Conservation (phyloP, 53 echinoderm and acorn worm species). For the Patiria pectinifera region DNA sequence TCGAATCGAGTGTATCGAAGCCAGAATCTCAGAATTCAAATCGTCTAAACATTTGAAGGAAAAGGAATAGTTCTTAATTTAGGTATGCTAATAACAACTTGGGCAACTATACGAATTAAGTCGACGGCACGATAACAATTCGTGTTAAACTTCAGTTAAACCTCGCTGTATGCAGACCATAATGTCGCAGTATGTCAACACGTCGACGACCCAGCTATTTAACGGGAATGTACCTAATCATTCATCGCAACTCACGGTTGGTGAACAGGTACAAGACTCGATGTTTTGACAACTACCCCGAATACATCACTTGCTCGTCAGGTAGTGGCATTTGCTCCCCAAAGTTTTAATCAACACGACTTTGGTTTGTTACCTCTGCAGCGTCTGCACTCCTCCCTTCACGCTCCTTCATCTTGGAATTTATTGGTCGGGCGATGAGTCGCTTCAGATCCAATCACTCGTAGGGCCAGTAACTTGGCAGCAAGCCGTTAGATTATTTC, state of each 20-base stretch:
- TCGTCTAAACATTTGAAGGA: too few relatives aligned
- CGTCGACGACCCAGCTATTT: neutral
- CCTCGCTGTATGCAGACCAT: neutral
- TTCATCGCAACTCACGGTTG: neutral
- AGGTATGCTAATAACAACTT: too few relatives aligned
- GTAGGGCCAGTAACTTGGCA: constrained; percentile 7
- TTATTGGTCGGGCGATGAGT: constrained; percentile 29
- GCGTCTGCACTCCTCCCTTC: neutral
- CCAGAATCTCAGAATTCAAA: too few relatives aligned
- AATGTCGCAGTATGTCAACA: constrained; percentile 9
- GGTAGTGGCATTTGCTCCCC: neutral
- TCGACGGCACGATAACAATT: neutral
- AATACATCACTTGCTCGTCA: constrained; percentile 5
- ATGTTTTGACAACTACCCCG: neutral
- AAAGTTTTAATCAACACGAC: constrained; percentile 17
- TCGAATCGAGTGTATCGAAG: too few relatives aligned
- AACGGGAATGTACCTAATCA: neutral
- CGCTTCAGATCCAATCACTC: constrained; percentile 36
- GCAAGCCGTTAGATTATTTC: constrained; percentile 15
- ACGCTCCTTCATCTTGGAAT: constrained; percentile 40
- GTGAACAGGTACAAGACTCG: neutral
- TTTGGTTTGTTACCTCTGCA: neutral
- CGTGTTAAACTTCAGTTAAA: neutral
- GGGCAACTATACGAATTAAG: neutral
- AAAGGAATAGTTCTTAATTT: too few relatives aligned